phyloP scores from a whole-genome alignment of 2,888 invertebrate genomes.

The Meteorus cinctellus region DNA sequence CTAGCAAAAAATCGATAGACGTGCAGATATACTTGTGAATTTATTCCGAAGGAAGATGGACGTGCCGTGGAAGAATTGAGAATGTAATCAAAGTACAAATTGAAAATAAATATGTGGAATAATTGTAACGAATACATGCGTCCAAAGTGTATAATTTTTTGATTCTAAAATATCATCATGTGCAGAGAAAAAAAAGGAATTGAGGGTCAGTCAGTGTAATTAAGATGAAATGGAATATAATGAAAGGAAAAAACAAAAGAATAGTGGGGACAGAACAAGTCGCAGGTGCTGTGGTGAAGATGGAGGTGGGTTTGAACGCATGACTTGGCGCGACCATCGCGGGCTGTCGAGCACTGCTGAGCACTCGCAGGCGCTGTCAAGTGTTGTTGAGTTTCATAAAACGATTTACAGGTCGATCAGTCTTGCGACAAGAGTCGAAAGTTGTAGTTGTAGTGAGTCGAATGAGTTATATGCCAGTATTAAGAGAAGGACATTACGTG shows the following conservation, averaged over 20 bases:
- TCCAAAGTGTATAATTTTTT: not conserved
- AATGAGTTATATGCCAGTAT: slow-evolving; percentile 40
- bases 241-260: not conserved
- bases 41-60: too few species aligned
- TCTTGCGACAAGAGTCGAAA: slow-evolving; percentile 71
- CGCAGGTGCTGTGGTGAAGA: slow-evolving; percentile 20
- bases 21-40: too few species aligned
- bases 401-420: slow-evolving; percentile 62
- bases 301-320: slow-evolving; percentile 17
- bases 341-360: slow-evolving; percentile 10
- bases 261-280: slow-evolving; percentile 24
- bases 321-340: not conserved
- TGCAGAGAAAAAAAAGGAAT: not conserved
- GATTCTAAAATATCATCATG: not conserved
- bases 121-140: not conserved
- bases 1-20: too few species aligned
- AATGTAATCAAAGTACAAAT: not conserved
- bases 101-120: slow-evolving; percentile 1
- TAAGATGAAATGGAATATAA: slow-evolving; percentile 12
- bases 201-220: not conserved
- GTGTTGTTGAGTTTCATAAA: slow-evolving; percentile 52
- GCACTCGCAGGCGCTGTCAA: not conserved
- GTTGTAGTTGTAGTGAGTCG: slow-evolving; percentile 61
- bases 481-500: not conserved
- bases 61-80: not conserved